A percentile compares a stretch with the other conserved stretches of the same genome.
Evolutionary conservation across 2,888 invertebrate genomes (phyloP).

Genomic region (Beris morrisii): DNA sequence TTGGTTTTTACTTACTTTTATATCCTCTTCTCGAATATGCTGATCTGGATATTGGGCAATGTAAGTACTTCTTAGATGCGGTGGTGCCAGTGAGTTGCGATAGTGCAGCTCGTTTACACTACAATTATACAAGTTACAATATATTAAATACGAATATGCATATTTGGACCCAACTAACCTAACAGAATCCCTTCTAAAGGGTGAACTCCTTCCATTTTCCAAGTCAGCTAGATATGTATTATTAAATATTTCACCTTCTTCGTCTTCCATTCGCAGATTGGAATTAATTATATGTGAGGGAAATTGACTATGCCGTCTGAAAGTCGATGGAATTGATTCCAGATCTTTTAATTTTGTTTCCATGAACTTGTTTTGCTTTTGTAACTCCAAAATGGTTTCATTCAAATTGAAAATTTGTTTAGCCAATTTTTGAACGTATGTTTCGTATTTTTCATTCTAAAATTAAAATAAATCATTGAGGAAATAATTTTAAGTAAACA

Average conservation of each 20-base stretch:
- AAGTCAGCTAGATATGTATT: constrained; percentile 74
- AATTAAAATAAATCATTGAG: constrained; percentile 14
- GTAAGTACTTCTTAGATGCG: constrained; percentile 83
- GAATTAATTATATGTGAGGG: constrained; percentile 44
- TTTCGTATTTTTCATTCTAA: constrained; percentile 50
- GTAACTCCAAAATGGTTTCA: constrained; percentile 51
- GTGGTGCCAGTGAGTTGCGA: constrained; percentile 80
- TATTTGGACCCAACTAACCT: constrained; percentile 41
- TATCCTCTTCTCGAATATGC: constrained; percentile 65
- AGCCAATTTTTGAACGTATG: constrained; percentile 50
- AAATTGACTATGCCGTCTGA: constrained; percentile 21
- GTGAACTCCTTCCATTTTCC: constrained; percentile 60
- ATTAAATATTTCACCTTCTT: constrained; percentile 82
- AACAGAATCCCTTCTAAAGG: constrained; percentile 46
- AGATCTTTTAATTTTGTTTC: constrained; percentile 50
- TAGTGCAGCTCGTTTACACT: constrained; percentile 71
- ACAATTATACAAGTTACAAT: background rate
- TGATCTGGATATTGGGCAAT: constrained; percentile 75
- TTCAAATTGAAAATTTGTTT: constrained; percentile 52
- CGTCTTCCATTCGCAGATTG: constrained; percentile 76
- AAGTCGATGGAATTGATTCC: constrained; percentile 38
- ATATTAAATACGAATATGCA: no score
- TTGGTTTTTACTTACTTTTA: constrained; percentile 60
- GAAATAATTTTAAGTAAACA: constrained; percentile 1
- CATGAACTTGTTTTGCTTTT: constrained; percentile 52